Conservation (phyloP, 92 coral and sea anemone genomes). For the Palythoa grandiflora region DNA sequence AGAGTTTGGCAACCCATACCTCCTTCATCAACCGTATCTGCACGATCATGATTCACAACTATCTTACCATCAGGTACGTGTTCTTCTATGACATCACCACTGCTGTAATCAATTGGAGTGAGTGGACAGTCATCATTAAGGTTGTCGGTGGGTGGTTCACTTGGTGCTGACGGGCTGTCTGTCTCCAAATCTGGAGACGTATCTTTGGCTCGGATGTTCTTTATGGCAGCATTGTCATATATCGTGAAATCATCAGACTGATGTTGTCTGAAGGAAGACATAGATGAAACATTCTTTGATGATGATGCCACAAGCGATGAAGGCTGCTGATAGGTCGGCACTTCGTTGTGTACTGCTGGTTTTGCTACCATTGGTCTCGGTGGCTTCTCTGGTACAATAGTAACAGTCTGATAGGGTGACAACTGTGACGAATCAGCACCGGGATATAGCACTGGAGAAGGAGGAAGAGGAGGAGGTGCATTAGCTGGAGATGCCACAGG, state of each 20-base stretch:
- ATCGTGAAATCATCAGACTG: neutral
- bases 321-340: constrained; percentile 35
- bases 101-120: constrained; percentile 43
- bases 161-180: neutral
- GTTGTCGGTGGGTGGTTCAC: neutral
- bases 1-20: constrained; percentile 83
- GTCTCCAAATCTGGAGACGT: neutral
- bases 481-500: neutral
- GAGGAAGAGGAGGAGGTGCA: neutral
- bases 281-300: neutral
- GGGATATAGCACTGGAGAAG: neutral
- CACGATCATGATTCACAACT: constrained; percentile 6
- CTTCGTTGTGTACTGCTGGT: neutral
- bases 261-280: neutral
- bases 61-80: constrained; percentile 27
- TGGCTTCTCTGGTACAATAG: constrained; percentile 20
- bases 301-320: constrained; percentile 4
- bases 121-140: neutral
- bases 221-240: constrained; percentile 39
- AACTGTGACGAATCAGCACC: constrained; percentile 1
- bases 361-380: constrained; percentile 10
- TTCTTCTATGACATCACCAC: neutral
- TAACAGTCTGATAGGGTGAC: constrained; percentile 34
- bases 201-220: constrained; percentile 24
- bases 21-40: constrained; percentile 78